Evolutionary conservation across 2,797 vertebrate species (phyloP).

Genomic region (Carduelis carduelis): DNA sequence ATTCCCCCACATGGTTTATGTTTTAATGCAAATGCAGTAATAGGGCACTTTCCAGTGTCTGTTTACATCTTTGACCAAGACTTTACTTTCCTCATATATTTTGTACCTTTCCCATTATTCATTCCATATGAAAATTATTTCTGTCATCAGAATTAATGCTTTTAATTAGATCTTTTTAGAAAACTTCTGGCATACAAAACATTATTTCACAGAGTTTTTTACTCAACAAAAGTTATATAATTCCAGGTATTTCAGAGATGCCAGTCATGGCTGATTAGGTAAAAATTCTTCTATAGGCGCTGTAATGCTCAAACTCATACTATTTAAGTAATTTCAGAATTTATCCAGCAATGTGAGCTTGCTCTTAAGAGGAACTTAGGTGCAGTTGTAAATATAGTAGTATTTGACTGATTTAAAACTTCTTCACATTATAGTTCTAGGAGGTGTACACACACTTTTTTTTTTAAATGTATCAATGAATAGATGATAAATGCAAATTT

Average conservation of each 20-base stretch:
- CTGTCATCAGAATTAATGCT: neutral
- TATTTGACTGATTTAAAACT: neutral
- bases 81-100: neutral
- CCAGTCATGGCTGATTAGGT: neutral
- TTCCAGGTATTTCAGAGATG: neutral
- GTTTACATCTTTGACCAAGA: neutral
- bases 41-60: neutral
- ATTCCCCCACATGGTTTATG: neutral
- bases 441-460: neutral
- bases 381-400: neutral
- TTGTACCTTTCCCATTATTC: neutral
- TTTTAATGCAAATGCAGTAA: neutral
- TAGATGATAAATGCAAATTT: neutral
- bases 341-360: neutral
- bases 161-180: neutral
- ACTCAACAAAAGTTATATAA: neutral
- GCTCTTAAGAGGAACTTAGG: neutral
- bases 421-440: neutral
- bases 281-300: neutral
- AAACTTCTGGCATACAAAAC: neutral
- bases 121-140: neutral
- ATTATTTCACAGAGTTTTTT: neutral
- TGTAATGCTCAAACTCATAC: neutral
- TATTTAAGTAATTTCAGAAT: neutral
- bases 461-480: rapidly evolving